Conservation (phyloP, 2,888 invertebrate species). For the Ethmia dodecea region DNA sequence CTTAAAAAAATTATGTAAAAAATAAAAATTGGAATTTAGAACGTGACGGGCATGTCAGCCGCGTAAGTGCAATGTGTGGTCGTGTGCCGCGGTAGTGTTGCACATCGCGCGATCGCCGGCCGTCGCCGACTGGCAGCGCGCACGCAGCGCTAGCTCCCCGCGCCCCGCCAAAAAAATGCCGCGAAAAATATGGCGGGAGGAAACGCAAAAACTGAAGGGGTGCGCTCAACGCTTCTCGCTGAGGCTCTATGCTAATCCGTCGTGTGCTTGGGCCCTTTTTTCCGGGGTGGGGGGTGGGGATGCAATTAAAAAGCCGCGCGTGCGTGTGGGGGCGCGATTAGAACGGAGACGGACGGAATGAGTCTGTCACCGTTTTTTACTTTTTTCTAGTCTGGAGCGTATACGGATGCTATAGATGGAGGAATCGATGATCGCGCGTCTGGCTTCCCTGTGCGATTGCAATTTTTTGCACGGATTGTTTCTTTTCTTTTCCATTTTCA, state of each 20-base stretch:
- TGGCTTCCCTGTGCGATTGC: conserved; percentile 27
- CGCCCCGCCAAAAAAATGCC: conserved; percentile 54
- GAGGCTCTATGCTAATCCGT: conserved; percentile 77
- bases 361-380: conserved; percentile 69
- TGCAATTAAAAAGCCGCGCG: conserved; percentile 77
- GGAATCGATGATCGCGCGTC: conserved; percentile 47
- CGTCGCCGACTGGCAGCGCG: conserved; percentile 68
- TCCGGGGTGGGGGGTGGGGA: conserved; percentile 67
- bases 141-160: conserved; percentile 49
- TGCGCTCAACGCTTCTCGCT: conserved; percentile 55
- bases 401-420: conserved; percentile 34
- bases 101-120: conserved; percentile 66
- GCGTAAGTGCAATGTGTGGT: conserved; percentile 38
- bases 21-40: conserved; percentile 24
- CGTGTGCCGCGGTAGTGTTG: conserved; percentile 32
- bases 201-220: conserved; percentile 71
- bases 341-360: conserved; percentile 72
- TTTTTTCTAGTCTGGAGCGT: conserved; percentile 71
- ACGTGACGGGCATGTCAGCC: conserved; percentile 25
- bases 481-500: too few species aligned
- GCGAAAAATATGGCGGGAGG: conserved; percentile 68
- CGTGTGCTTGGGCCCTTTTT: conserved; percentile 64
- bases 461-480: not conserved
- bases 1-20: conserved; percentile 22
- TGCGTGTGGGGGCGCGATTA: conserved; percentile 75